phyloP scores from a whole-genome alignment of 2,797 vertebrate species.

The Nannoperca obscura region DNA sequence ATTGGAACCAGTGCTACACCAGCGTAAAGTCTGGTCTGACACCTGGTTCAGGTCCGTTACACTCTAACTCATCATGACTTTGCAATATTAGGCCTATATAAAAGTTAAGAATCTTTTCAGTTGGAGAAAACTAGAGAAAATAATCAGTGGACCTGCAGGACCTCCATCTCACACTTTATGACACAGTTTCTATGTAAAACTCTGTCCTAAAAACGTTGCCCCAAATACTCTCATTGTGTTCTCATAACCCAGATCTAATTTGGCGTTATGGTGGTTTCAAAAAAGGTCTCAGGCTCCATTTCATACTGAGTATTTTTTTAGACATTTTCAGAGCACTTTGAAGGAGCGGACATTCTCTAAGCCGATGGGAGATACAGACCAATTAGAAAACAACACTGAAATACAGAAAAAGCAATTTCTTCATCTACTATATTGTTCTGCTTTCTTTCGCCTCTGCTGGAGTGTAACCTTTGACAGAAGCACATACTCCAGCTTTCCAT shows the following conservation, averaged over 20 bases:
- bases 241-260: conserved; percentile 72
- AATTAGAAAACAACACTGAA: conserved; percentile 49
- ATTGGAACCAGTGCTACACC: neutral
- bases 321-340: conserved; percentile 25
- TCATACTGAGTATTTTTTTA: conserved; percentile 21
- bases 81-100: neutral
- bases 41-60: neutral
- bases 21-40: neutral
- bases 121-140: conserved; percentile 1
- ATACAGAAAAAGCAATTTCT: conserved; percentile 33
- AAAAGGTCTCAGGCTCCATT: conserved; percentile 55
- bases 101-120: neutral
- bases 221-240: conserved; percentile 56
- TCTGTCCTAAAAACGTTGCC: conserved; percentile 62
- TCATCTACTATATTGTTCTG: conserved; percentile 39
- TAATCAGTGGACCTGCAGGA: conserved; percentile 15
- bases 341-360: conserved; percentile 25
- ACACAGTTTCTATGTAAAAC: conserved; percentile 46
- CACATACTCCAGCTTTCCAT: conserved; percentile 76
- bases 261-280: conserved; percentile 28
- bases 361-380: conserved; percentile 20
- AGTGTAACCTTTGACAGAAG: conserved; percentile 77
- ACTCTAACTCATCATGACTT: neutral
- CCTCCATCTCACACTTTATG: conserved; percentile 28
- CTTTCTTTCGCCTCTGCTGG: conserved; percentile 64